Evolutionary conservation across 2,797 vertebrate genomes (phyloP).

Genomic region (Coranthus polyacanthus): DNA sequence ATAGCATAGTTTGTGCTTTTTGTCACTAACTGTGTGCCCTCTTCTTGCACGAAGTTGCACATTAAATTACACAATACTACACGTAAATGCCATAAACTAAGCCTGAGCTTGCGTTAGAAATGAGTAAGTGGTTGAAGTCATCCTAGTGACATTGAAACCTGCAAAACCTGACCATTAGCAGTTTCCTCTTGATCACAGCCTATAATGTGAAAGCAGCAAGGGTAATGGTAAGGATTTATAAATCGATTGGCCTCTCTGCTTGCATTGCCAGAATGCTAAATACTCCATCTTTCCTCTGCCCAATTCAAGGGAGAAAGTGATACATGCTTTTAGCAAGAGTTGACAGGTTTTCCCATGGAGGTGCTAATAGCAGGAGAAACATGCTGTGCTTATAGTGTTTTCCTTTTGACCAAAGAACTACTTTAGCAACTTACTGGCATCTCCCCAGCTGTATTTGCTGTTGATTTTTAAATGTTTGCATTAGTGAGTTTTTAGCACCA

Average conservation of each 20-base stretch:
- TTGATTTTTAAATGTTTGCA: background rate
- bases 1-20: too few relatives aligned
- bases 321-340: conserved; percentile 56
- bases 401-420: conserved; percentile 1
- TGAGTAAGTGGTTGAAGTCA: background rate
- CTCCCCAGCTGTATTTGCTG: background rate
- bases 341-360: conserved; percentile 52
- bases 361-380: conserved; percentile 44
- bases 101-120: conserved; percentile 7
- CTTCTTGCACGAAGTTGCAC: too few relatives aligned
- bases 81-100: conserved; percentile 1
- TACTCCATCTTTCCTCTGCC: conserved; percentile 18
- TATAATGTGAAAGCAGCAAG: conserved; percentile 33
- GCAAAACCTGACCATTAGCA: conserved; percentile 40
- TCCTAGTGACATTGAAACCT: conserved; percentile 8
- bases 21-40: too few relatives aligned
- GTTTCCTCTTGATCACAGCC: conserved; percentile 35
- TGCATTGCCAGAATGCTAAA: conserved; percentile 49
- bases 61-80: too few relatives aligned
- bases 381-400: conserved; percentile 16
- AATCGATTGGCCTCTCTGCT: conserved; percentile 55
- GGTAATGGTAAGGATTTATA: conserved; percentile 54
- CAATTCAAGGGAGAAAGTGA: conserved; percentile 32
- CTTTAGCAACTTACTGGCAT: conserved; percentile 5
- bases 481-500: background rate